Conservation (phyloP, 2,888 invertebrate species). For the Drosophila lacicola region DNA sequence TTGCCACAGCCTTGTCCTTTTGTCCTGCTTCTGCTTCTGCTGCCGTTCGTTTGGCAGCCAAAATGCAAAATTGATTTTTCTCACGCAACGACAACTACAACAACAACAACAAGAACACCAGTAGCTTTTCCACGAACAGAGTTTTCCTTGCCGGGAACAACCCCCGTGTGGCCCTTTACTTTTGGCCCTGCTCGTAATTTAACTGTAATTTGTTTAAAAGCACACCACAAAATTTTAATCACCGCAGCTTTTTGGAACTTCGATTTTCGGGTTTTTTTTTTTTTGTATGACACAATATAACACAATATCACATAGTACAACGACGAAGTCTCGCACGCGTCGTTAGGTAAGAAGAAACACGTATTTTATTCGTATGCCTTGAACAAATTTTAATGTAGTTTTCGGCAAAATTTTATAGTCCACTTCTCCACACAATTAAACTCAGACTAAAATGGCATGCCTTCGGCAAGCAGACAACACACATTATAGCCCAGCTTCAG, state of each 20-base stretch:
- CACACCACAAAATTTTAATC: conserved; percentile 48
- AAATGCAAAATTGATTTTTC: conserved; percentile 82
- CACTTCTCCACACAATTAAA: conserved; percentile 40
- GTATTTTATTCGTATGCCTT: conserved; percentile 44
- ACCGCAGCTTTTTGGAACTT: conserved; percentile 52
- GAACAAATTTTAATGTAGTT: conserved; percentile 59
- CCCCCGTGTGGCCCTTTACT: conserved; percentile 60
- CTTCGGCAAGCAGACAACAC: conserved; percentile 52
- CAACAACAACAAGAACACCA: conserved; percentile 24
- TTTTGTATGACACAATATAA: conserved; percentile 40
- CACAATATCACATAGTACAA: conserved; percentile 14
- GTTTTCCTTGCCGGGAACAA: conserved; percentile 47
- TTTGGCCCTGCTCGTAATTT: conserved; percentile 37
- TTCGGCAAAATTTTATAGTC: conserved; percentile 48
- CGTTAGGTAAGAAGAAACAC: conserved; percentile 30
- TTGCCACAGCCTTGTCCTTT: conserved; percentile 42
- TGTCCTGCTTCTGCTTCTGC: conserved; percentile 19
- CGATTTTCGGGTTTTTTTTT: conserved; percentile 27
- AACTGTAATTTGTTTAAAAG: conserved; percentile 64
- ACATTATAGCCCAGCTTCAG: conserved; percentile 53
- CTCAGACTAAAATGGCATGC: conserved; percentile 42
- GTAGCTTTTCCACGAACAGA: conserved; percentile 53
- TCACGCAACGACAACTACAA: conserved; percentile 67
- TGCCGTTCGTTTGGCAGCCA: conserved; percentile 25
- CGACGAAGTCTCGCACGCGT: conserved; percentile 17